phyloP scores from a whole-genome alignment of 23 tunicate species.

The Halocynthia roretzi region DNA sequence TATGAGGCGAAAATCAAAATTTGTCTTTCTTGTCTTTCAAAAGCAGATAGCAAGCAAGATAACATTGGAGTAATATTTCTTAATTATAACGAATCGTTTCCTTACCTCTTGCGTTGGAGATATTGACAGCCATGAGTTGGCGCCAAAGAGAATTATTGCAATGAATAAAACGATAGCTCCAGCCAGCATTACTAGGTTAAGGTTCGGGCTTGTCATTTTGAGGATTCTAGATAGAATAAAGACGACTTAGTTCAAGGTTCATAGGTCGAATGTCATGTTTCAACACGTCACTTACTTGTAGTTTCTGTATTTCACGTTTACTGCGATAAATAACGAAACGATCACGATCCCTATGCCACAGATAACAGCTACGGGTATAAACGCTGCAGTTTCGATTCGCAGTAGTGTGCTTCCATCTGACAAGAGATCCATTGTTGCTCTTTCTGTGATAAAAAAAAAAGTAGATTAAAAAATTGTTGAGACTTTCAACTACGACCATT shows the following conservation, averaged over 20 bases:
- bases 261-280: not conserved
- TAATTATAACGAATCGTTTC: too few relatives aligned
- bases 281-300: slow-evolving; percentile 17
- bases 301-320: slow-evolving; percentile 9
- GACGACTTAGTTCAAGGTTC: not conserved
- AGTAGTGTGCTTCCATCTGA: slow-evolving; percentile 1
- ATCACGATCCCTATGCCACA: slow-evolving; percentile 12
- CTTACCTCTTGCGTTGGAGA: slow-evolving; percentile 18
- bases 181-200: slow-evolving; percentile 39
- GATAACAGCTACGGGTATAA: slow-evolving; percentile 4
- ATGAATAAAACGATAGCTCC: slow-evolving; percentile 22
- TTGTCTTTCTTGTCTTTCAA: too few relatives aligned
- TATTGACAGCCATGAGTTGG: slow-evolving; percentile 11
- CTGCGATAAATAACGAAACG: slow-evolving; percentile 13
- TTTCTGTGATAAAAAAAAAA: too few relatives aligned
- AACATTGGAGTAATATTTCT: too few relatives aligned
- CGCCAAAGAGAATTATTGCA: slow-evolving; percentile 6
- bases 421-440: not conserved
- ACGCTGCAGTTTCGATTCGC: not conserved
- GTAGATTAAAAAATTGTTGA: too few relatives aligned
- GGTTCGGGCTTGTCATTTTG: slow-evolving; percentile 63
- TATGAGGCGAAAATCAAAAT: too few relatives aligned
- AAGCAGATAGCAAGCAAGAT: too few relatives aligned
- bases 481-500: too few relatives aligned
- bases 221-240: slow-evolving; percentile 28